Evolutionary conservation across 1,140 invertebrate genomes (phyloP).

Genomic region (Platorchestia sp.): DNA sequence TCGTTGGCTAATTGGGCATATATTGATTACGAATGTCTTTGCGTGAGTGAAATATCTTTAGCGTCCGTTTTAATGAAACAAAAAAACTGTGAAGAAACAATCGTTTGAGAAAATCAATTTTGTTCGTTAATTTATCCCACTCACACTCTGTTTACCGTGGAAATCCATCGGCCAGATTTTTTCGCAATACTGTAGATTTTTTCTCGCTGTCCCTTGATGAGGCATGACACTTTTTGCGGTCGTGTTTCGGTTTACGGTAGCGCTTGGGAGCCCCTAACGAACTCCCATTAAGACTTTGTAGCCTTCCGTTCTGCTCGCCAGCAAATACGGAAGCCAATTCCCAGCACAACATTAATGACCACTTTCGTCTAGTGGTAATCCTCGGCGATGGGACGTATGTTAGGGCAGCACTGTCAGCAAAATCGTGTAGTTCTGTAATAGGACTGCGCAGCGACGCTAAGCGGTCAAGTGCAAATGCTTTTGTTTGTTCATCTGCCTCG

Average conservation of each 20-base stretch:
- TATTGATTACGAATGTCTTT: background rate
- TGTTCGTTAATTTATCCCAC: background rate
- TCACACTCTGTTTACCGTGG: background rate
- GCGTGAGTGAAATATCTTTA: background rate
- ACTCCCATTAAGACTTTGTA: conserved; percentile 33
- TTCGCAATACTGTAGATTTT: background rate
- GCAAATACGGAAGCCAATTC: conserved; percentile 3
- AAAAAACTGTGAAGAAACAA: background rate
- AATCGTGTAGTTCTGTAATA: background rate
- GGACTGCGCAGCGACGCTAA: background rate
- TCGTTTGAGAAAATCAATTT: background rate
- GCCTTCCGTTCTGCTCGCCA: conserved; percentile 2
- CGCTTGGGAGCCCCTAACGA: background rate
- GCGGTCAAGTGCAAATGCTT: background rate
- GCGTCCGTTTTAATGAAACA: background rate
- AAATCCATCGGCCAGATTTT: background rate
- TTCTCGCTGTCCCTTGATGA: conserved; percentile 12
- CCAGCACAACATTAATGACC: conserved; percentile 24
- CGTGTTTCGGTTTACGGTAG: conserved; percentile 38
- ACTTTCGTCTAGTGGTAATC: background rate
- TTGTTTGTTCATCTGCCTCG: background rate
- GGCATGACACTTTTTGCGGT: conserved; percentile 28
- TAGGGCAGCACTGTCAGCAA: background rate
- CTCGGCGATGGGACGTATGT: background rate
- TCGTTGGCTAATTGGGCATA: background rate